Base-by-base conservation (phyloP, 2,797 vertebrate genomes). In the Poecile montanus region DNA sequence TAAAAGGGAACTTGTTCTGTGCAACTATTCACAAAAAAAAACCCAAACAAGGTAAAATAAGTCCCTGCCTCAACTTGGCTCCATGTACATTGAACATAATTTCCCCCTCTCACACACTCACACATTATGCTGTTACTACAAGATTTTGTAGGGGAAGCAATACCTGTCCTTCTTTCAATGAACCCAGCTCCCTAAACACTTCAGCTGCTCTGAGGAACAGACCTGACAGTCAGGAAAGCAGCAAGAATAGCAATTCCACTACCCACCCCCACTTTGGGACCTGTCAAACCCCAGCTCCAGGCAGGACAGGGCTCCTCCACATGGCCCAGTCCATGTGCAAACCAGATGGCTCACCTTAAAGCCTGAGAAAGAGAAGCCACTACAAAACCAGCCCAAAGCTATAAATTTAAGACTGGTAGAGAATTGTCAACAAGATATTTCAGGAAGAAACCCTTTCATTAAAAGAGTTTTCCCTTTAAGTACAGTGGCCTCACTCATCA, bases 91-190 rank as follows among this genome's bases (percentile, higher is more conserved):
- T 4, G 9, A 54, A 42, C 7, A 4, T 11, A 44, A 78, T 2
- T 57, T 3, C 44, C 3, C 20, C 8, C 13, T 42, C 15, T 30
- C 22, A 63, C 40, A 66, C 0, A 0, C 13, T 30, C 13, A 20
- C 9, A 36, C 20, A 20, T 50, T 8, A 23, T 4, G 22, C 26
- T 77, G 50, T 48, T 81, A 51, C 19, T 45, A 38, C 15, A 77
- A 32, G 22, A 47, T 22, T 74, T 14, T 25, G 16, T 44, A 77
- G 27, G 10, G n/a, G 40, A 76, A 76, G 48, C 8, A 61, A 61
- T 2, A 9, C 18, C 25, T 76, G 23, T n/a, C 29, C 40, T 10
- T 17, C 36, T 42, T 87, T 47, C 58, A 57, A 26, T 92, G 36
- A 51, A 57, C 71, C 14, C 22, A 58, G 32, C 15, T 58, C 10